phyloP scores from a whole-genome alignment of 2,888 invertebrate genomes.

The Anodontia alba region DNA sequence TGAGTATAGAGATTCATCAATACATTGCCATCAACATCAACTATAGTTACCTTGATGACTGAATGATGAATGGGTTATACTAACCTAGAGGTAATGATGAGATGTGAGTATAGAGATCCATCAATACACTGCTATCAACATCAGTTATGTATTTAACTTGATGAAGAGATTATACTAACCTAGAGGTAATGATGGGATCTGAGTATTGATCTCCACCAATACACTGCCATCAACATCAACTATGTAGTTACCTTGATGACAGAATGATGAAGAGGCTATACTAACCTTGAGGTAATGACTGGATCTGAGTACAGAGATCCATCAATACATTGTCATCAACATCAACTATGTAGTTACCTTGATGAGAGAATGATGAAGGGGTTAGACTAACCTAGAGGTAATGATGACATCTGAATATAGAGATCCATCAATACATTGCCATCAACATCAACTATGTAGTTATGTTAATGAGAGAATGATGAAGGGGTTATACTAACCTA shows the following conservation, averaged over 20 bases:
- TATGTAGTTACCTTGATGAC: no score
- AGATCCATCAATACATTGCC: slow-evolving; percentile 94
- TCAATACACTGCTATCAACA: slow-evolving; percentile 94
- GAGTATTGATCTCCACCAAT: no score
- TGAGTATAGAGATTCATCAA: no score
- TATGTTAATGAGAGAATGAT: no score
- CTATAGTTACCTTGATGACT: slow-evolving; percentile 97
- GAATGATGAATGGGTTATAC: no score
- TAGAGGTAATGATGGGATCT: slow-evolving; percentile 88
- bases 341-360: no score
- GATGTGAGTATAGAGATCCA: slow-evolving; percentile 97
- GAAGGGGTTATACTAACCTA: no score
- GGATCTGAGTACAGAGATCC: slow-evolving; percentile 97
- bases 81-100: slow-evolving; percentile 86
- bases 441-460: slow-evolving; percentile 97
- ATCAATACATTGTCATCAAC: no score
- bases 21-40: slow-evolving; percentile 95
- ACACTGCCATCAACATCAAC: no score
- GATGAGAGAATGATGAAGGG: no score
- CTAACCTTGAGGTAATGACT: slow-evolving; percentile 86
- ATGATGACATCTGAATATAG: slow-evolving; percentile 92
- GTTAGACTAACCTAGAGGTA: slow-evolving; percentile 84
- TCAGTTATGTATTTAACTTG: slow-evolving; percentile 98
- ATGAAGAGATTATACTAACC: slow-evolving; percentile 78
- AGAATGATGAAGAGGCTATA: no score